These are phyloP conservation scores for Galerucella calmariensis DNA, from an alignment of 2,888 invertebrate species.

Conservation along the genomic window DNA sequence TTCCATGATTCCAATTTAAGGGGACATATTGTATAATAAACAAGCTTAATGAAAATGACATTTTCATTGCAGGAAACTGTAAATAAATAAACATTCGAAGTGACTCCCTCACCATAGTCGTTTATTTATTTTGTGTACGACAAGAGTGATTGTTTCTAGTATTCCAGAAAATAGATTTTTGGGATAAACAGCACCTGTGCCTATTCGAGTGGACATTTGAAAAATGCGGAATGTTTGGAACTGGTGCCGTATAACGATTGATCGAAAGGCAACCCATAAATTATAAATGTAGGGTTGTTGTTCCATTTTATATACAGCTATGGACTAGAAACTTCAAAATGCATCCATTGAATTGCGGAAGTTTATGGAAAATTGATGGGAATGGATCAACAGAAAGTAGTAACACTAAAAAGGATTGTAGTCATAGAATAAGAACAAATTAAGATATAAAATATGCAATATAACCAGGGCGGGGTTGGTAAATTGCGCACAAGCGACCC, in stretches of 20 bases:
- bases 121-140: slow-evolving; percentile 1
- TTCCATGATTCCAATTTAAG: too few species aligned
- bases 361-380: too few species aligned
- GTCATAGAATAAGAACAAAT: too few species aligned
- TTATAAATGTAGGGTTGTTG: slow-evolving; percentile 24
- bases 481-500: too few species aligned
- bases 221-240: slow-evolving; percentile 26
- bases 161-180: slow-evolving; percentile 7
- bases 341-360: too few species aligned
- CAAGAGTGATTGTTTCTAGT: background rate
- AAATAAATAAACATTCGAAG: background rate
- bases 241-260: slow-evolving; percentile 14
- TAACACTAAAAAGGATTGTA: background rate
- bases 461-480: too few species aligned
- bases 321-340: slow-evolving; percentile 5
- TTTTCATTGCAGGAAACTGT: background rate
- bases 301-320: slow-evolving; percentile 16
- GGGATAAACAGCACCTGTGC: slow-evolving; percentile 30
- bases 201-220: slow-evolving; percentile 17
- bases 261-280: slow-evolving; percentile 23
- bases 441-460: too few species aligned
- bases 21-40: too few species aligned
- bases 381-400: background rate
- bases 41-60: background rate
- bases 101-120: background rate